phyloP scores from a whole-genome alignment of 2,888 invertebrate species.

The Drosophila barbarae region DNA sequence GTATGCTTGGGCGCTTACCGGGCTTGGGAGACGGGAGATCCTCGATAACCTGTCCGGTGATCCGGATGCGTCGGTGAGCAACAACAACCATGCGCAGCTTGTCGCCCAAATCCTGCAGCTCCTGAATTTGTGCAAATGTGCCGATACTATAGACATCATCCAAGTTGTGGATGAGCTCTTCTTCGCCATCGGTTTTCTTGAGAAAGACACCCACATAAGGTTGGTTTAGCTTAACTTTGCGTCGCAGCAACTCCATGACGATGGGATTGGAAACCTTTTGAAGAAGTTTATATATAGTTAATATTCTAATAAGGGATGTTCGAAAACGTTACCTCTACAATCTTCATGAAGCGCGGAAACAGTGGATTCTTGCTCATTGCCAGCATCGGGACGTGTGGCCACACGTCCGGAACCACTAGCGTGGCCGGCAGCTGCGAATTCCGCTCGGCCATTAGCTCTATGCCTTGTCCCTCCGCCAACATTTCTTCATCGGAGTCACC shows the following conservation, averaged over 20 bases:
- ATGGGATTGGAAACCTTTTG: constrained; percentile 89
- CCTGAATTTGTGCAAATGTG: constrained; percentile 98
- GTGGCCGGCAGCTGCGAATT: constrained; percentile 86
- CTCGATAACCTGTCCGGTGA: constrained; percentile 89
- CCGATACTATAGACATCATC: constrained; percentile 94
- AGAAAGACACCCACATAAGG: constrained; percentile 98
- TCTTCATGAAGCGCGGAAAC: constrained; percentile 98
- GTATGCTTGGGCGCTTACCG: constrained; percentile 50
- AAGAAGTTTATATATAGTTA: not conserved
- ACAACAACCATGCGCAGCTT: constrained; percentile 94
- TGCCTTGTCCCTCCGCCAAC: constrained; percentile 36
- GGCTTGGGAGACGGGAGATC: constrained; percentile 82
- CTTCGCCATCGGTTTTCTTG: constrained; percentile 93
- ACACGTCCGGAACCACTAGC: constrained; percentile 95
- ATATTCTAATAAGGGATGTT: not conserved
- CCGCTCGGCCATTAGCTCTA: constrained; percentile 59
- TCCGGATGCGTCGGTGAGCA: constrained; percentile 93
- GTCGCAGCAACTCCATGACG: constrained; percentile 92
- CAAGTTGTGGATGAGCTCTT: constrained; percentile 90
- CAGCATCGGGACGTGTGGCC: constrained; percentile 97
- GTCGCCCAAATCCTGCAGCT: constrained; percentile 96
- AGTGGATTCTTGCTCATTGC: constrained; percentile 96
- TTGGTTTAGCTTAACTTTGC: constrained; percentile 96
- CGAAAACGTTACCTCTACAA: constrained; percentile 87
- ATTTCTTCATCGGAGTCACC: constrained; percentile 54